Evolutionary conservation across 2,113 vertebrate species (phyloP).

Genomic region (Phrynocephalus versicolor): DNA sequence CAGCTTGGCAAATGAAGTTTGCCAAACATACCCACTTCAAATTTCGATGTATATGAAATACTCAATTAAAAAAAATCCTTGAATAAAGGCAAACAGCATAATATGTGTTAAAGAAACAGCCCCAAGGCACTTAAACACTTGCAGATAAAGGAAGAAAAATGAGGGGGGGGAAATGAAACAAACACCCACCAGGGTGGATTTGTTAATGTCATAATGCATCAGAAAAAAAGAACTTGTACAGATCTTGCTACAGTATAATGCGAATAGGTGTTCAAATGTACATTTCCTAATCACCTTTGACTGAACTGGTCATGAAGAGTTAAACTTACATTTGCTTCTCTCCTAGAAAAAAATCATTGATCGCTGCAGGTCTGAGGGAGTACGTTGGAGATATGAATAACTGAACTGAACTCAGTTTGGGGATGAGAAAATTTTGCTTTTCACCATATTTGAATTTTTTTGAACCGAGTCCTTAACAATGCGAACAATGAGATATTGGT

Average conservation of each 20-base stretch:
- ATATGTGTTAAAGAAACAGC: constrained; percentile 17
- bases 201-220: not conserved
- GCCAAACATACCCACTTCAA: not conserved
- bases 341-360: not conserved
- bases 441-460: too few relatives aligned
- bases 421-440: not conserved
- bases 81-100: constrained; percentile 15
- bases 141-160: constrained; percentile 27
- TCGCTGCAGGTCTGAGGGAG: too few relatives aligned
- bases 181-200: not conserved
- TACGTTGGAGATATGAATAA: not conserved
- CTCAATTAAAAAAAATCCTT: constrained; percentile 39
- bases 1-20: constrained; percentile 17
- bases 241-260: not conserved
- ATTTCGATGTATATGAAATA: not conserved
- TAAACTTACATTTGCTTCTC: not conserved
- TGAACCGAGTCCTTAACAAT: too few relatives aligned
- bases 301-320: not conserved
- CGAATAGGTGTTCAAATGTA: not conserved
- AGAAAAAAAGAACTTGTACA: not conserved
- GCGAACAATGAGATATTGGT: too few relatives aligned
- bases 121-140: constrained; percentile 32
- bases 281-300: constrained; percentile 31
- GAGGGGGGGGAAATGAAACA: not conserved
- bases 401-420: not conserved